Evolutionary conservation across 1,140 invertebrate species (phyloP).

Genomic region (Ips typographus): DNA sequence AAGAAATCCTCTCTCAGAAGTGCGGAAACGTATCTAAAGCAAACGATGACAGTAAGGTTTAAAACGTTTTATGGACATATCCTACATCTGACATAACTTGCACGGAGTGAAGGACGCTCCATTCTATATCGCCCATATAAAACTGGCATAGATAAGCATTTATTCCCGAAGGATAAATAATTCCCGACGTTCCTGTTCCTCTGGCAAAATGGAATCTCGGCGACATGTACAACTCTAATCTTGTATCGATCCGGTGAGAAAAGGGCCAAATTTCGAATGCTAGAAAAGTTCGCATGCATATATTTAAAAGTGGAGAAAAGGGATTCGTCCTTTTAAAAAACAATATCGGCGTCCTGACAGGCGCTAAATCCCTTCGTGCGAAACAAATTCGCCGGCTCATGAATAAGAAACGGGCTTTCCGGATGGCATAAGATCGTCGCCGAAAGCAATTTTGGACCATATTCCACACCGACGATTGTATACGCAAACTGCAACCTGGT

Average conservation of each 20-base stretch:
- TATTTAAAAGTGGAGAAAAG: conserved; percentile 11
- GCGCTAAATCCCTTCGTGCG: conserved; percentile 21
- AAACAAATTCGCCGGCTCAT: conserved; percentile 26
- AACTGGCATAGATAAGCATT: too few species aligned
- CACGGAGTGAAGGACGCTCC: too few species aligned
- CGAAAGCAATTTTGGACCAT: conserved; percentile 21
- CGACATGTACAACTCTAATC: not conserved
- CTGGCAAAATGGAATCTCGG: not conserved
- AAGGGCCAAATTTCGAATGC: not conserved
- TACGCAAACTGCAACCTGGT: not conserved
- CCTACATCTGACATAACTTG: too few species aligned
- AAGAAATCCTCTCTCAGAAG: too few species aligned
- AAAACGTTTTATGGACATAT: too few species aligned
- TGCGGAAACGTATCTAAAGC: too few species aligned
- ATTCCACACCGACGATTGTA: conserved; percentile 1
- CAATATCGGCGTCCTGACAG: conserved; percentile 17
- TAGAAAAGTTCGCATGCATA: not conserved
- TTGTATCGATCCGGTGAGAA: not conserved
- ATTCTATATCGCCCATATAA: too few species aligned
- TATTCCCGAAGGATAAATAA: not conserved
- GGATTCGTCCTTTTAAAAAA: conserved; percentile 11
- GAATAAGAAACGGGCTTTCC: conserved; percentile 22
- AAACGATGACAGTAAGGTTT: too few species aligned
- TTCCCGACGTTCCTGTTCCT: not conserved
- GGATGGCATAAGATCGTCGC: conserved; percentile 9